Base-by-base conservation (phyloP, 1,140 invertebrate genomes). In the Papilio dardanus region DNA sequence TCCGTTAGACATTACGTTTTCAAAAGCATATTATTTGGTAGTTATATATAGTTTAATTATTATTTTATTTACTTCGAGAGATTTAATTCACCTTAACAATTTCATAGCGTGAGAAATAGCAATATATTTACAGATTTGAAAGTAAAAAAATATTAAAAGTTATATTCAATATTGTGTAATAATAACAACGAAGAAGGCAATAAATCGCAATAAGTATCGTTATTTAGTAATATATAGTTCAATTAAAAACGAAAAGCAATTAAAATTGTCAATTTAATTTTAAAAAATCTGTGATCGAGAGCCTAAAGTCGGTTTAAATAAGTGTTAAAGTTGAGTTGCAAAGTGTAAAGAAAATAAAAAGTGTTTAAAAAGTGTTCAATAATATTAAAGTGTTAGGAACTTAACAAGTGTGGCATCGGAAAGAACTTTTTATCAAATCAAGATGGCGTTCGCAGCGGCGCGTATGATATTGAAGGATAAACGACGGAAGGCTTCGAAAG, bases 401-500 rank as follows among this genome's bases (percentile, higher is more conserved):
- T n/a, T 54, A 50, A 35, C 40, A 77, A 81, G 76, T 77, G 76
- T 82, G 82, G 81, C 77, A 80, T 21, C 76, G 77, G 74, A 83
- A 79, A 68, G 67, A 77, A 80, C 46, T 31, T 46, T 80, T 65
- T 30, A 19, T 10, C 62, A 73, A 37, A 68, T 80, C 83, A 95
- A 94, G 83, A 97, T 97, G 96, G 96, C 96, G 85, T 97, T 97
- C 88, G 96, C 96, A 42, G 96, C 96, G 37, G 96, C 96, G 74
- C 94, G 96, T 65, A 97, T 97, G 96, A 97, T 97, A 81, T 92
- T 97, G 68, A 97, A 97, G 93, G 96, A 97, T 86, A 97, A 97
- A 88, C 92, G 96, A 76, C 94, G 96, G 85, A 96, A 97, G 94
- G 94, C 96, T 46, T 97, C 96, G 33, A 97, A 97, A 87, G 96